Evolutionary conservation across 2,888 invertebrate species (phyloP), one percentile per base, ranked within the genome.

Genomic region (Lobophora halterata): DNA sequence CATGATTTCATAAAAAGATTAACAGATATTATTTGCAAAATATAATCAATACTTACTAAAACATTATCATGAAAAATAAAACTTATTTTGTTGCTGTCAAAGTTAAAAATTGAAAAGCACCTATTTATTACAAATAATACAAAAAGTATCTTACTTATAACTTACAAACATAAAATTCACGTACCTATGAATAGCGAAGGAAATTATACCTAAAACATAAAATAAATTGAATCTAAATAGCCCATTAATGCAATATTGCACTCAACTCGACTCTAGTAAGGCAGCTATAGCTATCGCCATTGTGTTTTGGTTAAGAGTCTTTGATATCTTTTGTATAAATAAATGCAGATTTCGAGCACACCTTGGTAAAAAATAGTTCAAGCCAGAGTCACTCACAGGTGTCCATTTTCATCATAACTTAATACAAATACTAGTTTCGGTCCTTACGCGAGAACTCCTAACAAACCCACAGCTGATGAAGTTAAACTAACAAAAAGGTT

Each of bases 261-360:
- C n/a, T n/a, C n/a, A n/a, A n/a, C n/a, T n/a, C n/a, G n/a, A n/a
- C n/a, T n/a, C n/a, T n/a, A n/a, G n/a, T n/a, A n/a, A n/a, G n/a
- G n/a, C n/a, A n/a, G n/a, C n/a, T n/a, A n/a, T n/a, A n/a, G n/a
- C n/a, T n/a, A n/a, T n/a, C n/a, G n/a, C n/a, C n/a, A n/a, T n/a
- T n/a, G n/a, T n/a, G n/a, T 24, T 17, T 30, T 24, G 29, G 12
- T 31, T 23, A n/a, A n/a, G n/a, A 21, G 10, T 5, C 19, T 11
- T 11, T 20, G 3, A 5, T 9, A 7, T 18, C 12, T 9, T n/a
- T 8, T 21, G 20, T n/a, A 26, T 19, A 32, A 25, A 30, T 46
- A 52, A 52, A 49, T 50, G 52, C 49, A 50, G 14, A 45, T 26
- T 38, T 37, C 47, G 47, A 46, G 36, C 40, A 30, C 16, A 34